Conservation (phyloP, 2,113 vertebrate species). For the Alces alces region DNA sequence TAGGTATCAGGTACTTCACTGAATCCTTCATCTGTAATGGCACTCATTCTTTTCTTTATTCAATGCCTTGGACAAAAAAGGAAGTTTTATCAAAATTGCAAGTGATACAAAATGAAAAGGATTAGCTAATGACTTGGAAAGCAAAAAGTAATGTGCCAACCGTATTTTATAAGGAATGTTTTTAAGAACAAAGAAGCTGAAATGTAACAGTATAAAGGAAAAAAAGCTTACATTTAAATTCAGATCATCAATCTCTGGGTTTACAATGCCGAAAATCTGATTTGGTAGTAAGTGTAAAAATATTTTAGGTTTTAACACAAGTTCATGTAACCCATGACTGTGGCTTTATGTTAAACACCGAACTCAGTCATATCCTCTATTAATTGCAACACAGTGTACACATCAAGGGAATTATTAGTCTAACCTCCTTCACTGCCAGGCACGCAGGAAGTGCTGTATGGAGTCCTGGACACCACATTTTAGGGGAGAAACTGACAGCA, state of each 20-base stretch:
- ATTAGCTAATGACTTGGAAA: background rate
- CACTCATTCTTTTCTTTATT: background rate
- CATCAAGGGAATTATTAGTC: background rate
- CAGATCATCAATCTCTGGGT: background rate
- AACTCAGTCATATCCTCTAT: background rate
- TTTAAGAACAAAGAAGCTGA: background rate
- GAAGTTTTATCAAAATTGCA: background rate
- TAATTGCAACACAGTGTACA: background rate
- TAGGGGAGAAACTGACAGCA: slow-evolving; percentile 45
- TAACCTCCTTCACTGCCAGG: background rate
- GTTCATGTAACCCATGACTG: background rate
- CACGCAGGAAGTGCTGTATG: background rate
- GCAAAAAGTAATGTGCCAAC: background rate
- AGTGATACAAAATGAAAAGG: background rate
- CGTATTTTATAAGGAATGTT: background rate
- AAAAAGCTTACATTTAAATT: slow-evolving; percentile 9
- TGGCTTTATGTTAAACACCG: background rate
- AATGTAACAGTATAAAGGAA: background rate
- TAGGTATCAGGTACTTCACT: background rate
- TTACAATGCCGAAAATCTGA: background rate
- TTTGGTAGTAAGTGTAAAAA: background rate
- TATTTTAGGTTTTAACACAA: background rate
- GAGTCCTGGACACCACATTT: slow-evolving; percentile 23
- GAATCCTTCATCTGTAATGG: background rate
- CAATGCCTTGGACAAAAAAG: background rate